Evolutionary conservation across 1,140 invertebrate genomes (phyloP).

Genomic region (Hylyphantes graminicola): DNA sequence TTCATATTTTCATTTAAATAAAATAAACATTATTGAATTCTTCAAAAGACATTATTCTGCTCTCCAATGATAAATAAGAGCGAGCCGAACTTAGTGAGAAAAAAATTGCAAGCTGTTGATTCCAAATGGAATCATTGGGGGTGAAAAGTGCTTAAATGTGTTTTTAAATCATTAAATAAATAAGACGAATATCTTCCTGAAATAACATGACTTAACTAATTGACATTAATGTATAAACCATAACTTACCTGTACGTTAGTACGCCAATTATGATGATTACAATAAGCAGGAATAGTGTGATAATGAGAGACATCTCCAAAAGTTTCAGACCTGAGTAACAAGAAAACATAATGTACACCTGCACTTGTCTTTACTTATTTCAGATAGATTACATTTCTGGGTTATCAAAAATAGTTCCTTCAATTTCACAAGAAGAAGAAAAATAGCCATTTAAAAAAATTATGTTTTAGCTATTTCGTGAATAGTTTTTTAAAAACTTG

Average conservation of each 20-base stretch:
- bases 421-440: no score
- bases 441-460: not conserved
- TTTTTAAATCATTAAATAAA: not conserved
- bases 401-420: no score
- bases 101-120: no score
- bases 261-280: constrained; percentile 66
- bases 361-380: no score
- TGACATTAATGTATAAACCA: not conserved
- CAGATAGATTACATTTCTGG: no score
- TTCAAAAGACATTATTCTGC: no score
- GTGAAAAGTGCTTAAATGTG: no score
- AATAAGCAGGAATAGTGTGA: constrained; percentile 66
- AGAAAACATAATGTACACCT: not conserved
- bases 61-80: no score
- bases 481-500: not conserved
- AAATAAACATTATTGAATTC: no score
- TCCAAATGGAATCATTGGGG: no score
- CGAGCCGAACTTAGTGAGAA: no score
- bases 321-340: constrained; percentile 21
- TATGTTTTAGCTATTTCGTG: not conserved
- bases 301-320: constrained; percentile 67
- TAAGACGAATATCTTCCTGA: not conserved
- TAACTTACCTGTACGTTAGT: constrained; percentile 68
- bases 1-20: no score
- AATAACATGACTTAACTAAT: not conserved